Evolutionary conservation across 2,888 invertebrate genomes (phyloP), one percentile per base, ranked within the genome.

Genomic region (Lottia scabra): DNA sequence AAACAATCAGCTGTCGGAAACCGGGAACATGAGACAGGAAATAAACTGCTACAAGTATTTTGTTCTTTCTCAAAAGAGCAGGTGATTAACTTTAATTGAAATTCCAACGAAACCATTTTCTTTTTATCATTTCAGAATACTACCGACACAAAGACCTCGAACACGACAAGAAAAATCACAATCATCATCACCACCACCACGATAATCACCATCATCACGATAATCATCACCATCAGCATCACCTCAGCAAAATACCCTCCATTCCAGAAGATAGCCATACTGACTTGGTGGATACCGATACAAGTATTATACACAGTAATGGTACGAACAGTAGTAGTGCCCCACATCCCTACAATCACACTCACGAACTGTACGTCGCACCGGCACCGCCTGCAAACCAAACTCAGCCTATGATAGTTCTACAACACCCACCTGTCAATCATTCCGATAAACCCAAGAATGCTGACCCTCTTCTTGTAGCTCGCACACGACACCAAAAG

Each of bases 341-440:
- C 10, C 23, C 27, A n/a, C 43, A 64, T 27, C 44, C 23, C 13
- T 27, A 43, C 2, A 56, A 69, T n/a, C 46, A 16, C 13, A 71
- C 27, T 23, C 56, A 46, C 30, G 46, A 71, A n/a, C 19, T 56
- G 71, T 67, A 77, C 76, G 68, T 70, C 74, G n/a, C 74, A 75
- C 26, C 78, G 8, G 78, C 80, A n/a, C 76, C 79, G 0, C 75
- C 81, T 13, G 80, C 80, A 65, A 75, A 77, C 15, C 81, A 79
- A 13, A 70, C 75, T 16, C 83, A 84, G 73, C 84, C 84, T 26
- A 81, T 84, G 62, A 82, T 86, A 19, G 79, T 84, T 4, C 80
- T 84, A 23, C 83, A 84, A 67, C 78, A 81, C 70, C 74, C 81
- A 16, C 82, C 84, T 10, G 68, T 75, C 12, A 80, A 65, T 72